Base-by-base conservation (phyloP, 2,113 vertebrate species). In the Zosterops hypoxanthus region DNA sequence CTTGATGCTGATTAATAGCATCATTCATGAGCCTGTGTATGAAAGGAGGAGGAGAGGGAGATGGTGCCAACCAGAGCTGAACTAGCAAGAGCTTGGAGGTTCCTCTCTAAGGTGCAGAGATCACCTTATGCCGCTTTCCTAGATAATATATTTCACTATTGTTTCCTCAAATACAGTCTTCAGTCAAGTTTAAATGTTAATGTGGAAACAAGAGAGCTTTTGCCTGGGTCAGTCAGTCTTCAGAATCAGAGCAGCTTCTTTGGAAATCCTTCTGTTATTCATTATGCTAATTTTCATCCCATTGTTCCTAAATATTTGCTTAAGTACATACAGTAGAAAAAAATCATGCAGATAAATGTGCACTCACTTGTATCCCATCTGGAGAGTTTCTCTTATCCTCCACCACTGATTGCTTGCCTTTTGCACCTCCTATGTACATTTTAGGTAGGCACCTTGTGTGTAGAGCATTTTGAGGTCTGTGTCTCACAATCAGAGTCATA, bases 1-100 rank as follows among this genome's bases (percentile, higher is more conserved):
- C 23, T 87, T 90, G 39, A 33, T 72, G 85, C 81, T 93, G 91
- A 94, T 96, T 94, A 96, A 95, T 95, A 90, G 55, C 61, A 84
- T 94, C 82, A 76, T 83, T 94, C 92, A 92, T 29, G 23, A 72
- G 57, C 64, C 85, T 81, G 29, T 50, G 44, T 65, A 56, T 56
- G 28, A 65, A 86, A 82, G 52, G 28, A 90, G 55, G 29, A 69
- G 63, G 50, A 71, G 59, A 68, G 20, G 12, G 63, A 88, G 14
- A 55, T 4, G 2, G 57, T 86, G 76, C 91, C 82, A 84, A 17
- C 69, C 82, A 77, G 81, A 79, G 14, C 26, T 88, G 83, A 93
- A 75, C 64, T 69, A 70, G 52, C 29, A 85, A 82, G 71, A 73
- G 79, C 57, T 73, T 52, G 41, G 61, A 72, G 61, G 47, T 86